These are phyloP conservation scores for Lichenostomus cassidix DNA, from an alignment of 2,113 vertebrate genomes.

Conservation along the genomic window DNA sequence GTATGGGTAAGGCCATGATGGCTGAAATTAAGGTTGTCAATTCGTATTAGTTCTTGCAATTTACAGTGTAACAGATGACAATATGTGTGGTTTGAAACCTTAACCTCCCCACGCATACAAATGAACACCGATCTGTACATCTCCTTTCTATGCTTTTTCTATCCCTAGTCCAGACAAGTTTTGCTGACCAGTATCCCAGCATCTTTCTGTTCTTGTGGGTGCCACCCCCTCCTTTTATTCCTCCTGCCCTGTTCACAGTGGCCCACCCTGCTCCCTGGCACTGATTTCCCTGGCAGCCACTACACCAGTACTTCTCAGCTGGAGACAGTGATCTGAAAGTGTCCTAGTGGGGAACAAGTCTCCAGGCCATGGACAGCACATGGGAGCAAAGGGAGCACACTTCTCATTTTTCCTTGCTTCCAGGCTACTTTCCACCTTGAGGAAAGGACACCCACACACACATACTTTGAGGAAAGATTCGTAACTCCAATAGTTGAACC, in stretches of 20 bases:
- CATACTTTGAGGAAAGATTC: background rate
- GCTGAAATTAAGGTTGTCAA: background rate
- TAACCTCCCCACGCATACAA: background rate
- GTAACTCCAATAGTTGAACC: background rate
- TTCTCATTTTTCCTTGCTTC: background rate
- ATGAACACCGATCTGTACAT: background rate
- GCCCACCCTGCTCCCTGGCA: background rate
- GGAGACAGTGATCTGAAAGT: background rate
- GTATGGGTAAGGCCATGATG: background rate
- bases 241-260: background rate
- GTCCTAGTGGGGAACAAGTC: background rate
- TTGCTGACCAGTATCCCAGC: background rate
- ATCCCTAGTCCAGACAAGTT: background rate
- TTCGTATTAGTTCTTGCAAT: background rate
- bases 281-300: background rate
- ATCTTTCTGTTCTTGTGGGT: background rate
- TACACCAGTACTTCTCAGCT: background rate
- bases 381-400: background rate
- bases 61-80: background rate
- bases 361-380: background rate
- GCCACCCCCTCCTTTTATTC: background rate
- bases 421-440: background rate
- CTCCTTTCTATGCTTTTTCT: background rate
- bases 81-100: background rate
- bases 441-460: background rate